These are phyloP conservation scores for Bhutanitis thaidina DNA, from an alignment of 2,888 invertebrate genomes.

Conservation along the genomic window DNA sequence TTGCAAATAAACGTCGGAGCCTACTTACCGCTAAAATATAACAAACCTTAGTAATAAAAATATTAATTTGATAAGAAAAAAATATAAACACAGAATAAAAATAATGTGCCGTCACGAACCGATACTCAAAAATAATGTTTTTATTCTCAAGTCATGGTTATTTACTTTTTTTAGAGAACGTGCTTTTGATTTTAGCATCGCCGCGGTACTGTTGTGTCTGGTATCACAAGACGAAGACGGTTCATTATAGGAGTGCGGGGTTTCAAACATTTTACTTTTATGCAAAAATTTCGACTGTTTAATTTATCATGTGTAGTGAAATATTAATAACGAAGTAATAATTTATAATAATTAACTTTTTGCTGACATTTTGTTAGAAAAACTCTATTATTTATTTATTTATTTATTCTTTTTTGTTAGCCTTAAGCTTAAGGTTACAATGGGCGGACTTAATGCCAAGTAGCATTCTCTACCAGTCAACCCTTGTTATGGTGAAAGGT, in stretches of 20 bases:
- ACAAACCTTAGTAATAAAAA: not conserved
- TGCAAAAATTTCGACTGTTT: too few species aligned
- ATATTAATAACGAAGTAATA: too few species aligned
- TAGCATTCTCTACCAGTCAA: too few species aligned
- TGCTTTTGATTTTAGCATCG: constrained; percentile 51
- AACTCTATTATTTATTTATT: too few species aligned
- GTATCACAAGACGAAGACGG: constrained; percentile 35
- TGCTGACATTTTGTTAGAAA: too few species aligned
- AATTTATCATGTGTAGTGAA: too few species aligned
- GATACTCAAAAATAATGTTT: constrained; percentile 19
- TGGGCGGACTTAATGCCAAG: too few species aligned
- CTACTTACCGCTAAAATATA: constrained; percentile 14
- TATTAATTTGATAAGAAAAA: not conserved
- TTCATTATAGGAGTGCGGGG: constrained; percentile 23
- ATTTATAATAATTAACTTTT: too few species aligned
- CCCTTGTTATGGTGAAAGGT: too few species aligned
- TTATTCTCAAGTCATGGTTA: constrained; percentile 19
- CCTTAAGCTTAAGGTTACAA: too few species aligned
- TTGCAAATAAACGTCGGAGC: not conserved
- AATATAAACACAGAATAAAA: constrained; percentile 6
- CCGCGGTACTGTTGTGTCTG: constrained; percentile 52
- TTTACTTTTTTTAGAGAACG: constrained; percentile 35
- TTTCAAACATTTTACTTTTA: constrained; percentile 15
- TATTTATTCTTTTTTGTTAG: too few species aligned
- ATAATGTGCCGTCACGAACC: not conserved